These are phyloP conservation scores for Stenchaetothrips biformis DNA, from an alignment of 2,888 invertebrate species.

Conservation along the genomic window DNA sequence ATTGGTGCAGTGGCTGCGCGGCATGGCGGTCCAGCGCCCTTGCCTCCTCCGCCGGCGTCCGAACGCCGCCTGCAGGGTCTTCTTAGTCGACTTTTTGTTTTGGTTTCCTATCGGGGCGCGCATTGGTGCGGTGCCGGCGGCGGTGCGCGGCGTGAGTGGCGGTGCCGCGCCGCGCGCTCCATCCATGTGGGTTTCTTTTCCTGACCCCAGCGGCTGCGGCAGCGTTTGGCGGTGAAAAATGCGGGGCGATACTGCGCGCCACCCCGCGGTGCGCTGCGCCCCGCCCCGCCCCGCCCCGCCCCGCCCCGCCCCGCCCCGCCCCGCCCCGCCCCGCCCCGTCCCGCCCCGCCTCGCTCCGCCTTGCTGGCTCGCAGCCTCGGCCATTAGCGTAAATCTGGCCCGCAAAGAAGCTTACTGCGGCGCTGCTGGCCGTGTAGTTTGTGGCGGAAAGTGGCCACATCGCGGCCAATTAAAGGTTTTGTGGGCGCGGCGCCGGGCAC, in stretches of 20 bases:
- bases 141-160: neutral
- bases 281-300: no score
- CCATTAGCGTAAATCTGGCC: neutral
- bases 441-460: neutral
- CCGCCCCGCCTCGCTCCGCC: neutral
- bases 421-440: no score
- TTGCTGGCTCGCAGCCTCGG: neutral
- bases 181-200: no score
- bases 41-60: neutral
- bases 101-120: neutral
- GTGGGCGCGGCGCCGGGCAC: neutral
- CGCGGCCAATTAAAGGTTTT: slow-evolving; percentile 15
- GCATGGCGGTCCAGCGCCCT: neutral
- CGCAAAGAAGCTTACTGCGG: neutral
- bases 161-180: neutral
- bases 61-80: neutral
- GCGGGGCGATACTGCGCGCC: neutral
- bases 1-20: neutral
- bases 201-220: no score
- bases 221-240: neutral
- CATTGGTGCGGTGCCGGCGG: neutral
- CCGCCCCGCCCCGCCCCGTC: no score
- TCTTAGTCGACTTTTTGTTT: no score
- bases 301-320: no score
- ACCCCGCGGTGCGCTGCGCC: neutral